Percentiles rank a stretch among this genome's conserved stretches.
Evolutionary conservation across 1,140 invertebrate genomes (phyloP).

Genomic region (Apis laboriosa): DNA sequence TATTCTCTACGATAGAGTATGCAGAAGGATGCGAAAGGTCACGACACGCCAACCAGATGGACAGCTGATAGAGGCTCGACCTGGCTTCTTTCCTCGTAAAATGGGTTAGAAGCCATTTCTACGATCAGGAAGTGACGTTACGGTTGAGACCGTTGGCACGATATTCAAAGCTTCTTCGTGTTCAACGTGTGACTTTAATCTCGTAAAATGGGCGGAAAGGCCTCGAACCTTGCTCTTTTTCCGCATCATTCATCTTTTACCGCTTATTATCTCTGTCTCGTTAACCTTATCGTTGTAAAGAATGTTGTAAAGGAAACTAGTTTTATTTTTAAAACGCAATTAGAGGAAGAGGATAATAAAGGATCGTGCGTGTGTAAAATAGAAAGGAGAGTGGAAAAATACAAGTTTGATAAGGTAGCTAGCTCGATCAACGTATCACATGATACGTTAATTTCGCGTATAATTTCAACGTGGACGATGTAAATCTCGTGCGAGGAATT

Average conservation of each 20-base stretch:
- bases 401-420: neutral
- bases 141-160: constrained; percentile 28
- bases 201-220: neutral
- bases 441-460: neutral
- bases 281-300: neutral
- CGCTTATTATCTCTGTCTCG: neutral
- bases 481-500: constrained; percentile 31
- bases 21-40: constrained; percentile 67
- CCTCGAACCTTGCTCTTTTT: constrained; percentile 38
- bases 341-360: neutral
- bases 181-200: neutral
- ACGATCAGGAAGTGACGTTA: constrained; percentile 60
- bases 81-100: constrained; percentile 61
- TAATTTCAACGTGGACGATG: constrained; percentile 13
- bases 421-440: neutral
- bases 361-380: neutral
- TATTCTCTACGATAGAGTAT: constrained; percentile 24
- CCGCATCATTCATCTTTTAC: neutral
- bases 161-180: constrained; percentile 41
- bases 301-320: neutral
- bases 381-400: neutral
- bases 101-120: constrained; percentile 58
- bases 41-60: constrained; percentile 68
- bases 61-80: constrained; percentile 67
- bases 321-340: neutral